A percentile compares a stretch with the other conserved stretches of the same genome.
Evolutionary conservation across 2,888 invertebrate species (phyloP).

Genomic region (Schizotus pectinicornis): DNA sequence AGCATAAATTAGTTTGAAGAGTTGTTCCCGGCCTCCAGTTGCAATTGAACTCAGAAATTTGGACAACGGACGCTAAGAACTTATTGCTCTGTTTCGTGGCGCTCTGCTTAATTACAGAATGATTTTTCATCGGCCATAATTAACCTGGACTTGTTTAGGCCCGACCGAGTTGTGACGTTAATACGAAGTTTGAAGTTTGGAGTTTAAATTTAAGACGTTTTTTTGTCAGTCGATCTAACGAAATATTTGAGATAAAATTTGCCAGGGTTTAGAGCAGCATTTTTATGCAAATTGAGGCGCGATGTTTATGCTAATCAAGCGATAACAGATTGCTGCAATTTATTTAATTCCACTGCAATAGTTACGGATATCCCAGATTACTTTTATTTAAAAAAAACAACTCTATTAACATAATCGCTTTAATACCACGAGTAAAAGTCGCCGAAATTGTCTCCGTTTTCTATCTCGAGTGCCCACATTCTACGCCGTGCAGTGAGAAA

Average conservation of each 20-base stretch:
- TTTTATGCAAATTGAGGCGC: constrained; percentile 25
- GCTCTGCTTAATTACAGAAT: too few species aligned
- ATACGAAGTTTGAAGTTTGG: constrained; percentile 2
- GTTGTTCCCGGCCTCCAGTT: too few species aligned
- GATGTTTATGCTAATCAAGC: constrained; percentile 27
- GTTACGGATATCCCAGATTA: constrained; percentile 3
- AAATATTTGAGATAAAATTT: constrained; percentile 22
- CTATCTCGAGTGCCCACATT: not conserved
- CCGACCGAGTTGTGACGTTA: not conserved
- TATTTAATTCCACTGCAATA: constrained; percentile 10
- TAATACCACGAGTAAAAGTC: not conserved
- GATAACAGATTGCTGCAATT: constrained; percentile 21
- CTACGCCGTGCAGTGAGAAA: not conserved
- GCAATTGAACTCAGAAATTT: too few species aligned
- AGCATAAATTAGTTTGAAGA: too few species aligned
- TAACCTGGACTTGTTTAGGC: too few species aligned
- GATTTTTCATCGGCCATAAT: too few species aligned
- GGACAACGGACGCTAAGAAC: too few species aligned
- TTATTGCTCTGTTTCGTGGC: too few species aligned
- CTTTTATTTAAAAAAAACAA: constrained; percentile 7
- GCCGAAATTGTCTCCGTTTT: not conserved
- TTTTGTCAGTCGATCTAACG: constrained; percentile 13
- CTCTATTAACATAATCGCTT: constrained; percentile 9
- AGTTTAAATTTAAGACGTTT: constrained; percentile 14
- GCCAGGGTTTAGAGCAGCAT: constrained; percentile 20